These are phyloP conservation scores for Rhynchotus rufescens DNA, from an alignment of 2,797 vertebrate genomes.

Conservation along the genomic window DNA sequence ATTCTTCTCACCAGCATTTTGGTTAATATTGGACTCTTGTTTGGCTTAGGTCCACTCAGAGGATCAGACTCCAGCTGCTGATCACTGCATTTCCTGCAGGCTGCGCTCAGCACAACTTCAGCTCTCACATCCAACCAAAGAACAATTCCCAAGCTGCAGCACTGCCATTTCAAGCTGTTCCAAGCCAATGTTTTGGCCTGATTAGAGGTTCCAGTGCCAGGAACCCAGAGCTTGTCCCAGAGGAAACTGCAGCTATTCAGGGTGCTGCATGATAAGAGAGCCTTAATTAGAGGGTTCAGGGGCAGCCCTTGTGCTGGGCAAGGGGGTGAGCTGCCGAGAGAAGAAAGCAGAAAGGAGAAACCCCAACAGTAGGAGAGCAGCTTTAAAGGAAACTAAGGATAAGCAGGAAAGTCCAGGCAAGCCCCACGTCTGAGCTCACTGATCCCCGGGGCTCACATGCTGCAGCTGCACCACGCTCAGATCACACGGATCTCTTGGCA, in stretches of 20 bases:
- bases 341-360: neutral
- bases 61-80: neutral
- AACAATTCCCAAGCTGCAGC: conserved; percentile 40
- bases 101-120: neutral
- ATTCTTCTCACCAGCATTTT: neutral
- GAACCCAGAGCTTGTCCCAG: conserved; percentile 40
- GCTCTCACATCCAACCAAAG: conserved; percentile 1
- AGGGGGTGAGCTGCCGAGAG: neutral
- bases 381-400: neutral
- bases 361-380: neutral
- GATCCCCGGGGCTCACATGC: neutral
- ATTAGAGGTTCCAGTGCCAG: conserved; percentile 37
- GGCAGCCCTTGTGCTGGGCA: neutral
- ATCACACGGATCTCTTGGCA: neutral
- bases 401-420: neutral
- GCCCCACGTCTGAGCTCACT: neutral
- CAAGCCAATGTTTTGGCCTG: conserved; percentile 1
- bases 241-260: conserved; percentile 18
- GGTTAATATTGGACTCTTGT: neutral
- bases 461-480: neutral
- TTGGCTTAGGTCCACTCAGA: neutral
- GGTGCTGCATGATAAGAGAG: conserved; percentile 8
- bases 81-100: neutral
- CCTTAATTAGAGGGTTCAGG: neutral
- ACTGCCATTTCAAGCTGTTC: conserved; percentile 21